These are phyloP conservation scores for Babyrousa celebensis DNA, from an alignment of 2,797 vertebrate genomes.

Conservation along the genomic window DNA sequence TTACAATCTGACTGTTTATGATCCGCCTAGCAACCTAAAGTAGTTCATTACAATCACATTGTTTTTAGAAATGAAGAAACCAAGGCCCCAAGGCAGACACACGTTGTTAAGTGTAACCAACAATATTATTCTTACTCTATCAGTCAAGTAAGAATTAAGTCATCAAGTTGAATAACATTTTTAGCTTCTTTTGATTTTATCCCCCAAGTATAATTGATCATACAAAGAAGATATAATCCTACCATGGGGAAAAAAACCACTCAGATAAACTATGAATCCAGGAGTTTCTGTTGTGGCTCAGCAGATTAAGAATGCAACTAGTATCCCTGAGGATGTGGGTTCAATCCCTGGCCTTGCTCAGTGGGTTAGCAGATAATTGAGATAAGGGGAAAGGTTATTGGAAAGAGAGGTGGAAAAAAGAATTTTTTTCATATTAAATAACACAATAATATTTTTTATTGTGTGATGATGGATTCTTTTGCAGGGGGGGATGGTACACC, in stretches of 20 bases:
- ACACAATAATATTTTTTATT: too few relatives aligned
- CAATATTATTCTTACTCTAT: not conserved
- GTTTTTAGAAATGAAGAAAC: constrained; percentile 42
- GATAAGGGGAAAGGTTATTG: too few relatives aligned
- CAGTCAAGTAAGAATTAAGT: constrained; percentile 13
- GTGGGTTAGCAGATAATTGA: too few relatives aligned
- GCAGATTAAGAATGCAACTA: too few relatives aligned
- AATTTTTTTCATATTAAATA: too few relatives aligned
- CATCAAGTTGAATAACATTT: not conserved
- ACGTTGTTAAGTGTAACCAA: not conserved
- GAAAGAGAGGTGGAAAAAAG: too few relatives aligned
- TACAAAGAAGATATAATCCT: not conserved
- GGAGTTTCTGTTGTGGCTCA: too few relatives aligned
- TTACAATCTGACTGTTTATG: constrained; percentile 70
- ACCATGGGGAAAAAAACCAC: not conserved
- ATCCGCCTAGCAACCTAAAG: constrained; percentile 69
- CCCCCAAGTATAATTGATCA: not conserved
- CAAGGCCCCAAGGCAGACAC: not conserved
- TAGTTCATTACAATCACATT: not conserved
- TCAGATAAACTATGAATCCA: not conserved
- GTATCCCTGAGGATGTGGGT: too few relatives aligned
- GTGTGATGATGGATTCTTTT: too few relatives aligned
- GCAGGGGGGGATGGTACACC: too few relatives aligned
- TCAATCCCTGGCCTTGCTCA: too few relatives aligned
- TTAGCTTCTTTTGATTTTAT: constrained; percentile 23